Base-by-base conservation (phyloP, 2,888 invertebrate species). In the Homarus gammarus region DNA sequence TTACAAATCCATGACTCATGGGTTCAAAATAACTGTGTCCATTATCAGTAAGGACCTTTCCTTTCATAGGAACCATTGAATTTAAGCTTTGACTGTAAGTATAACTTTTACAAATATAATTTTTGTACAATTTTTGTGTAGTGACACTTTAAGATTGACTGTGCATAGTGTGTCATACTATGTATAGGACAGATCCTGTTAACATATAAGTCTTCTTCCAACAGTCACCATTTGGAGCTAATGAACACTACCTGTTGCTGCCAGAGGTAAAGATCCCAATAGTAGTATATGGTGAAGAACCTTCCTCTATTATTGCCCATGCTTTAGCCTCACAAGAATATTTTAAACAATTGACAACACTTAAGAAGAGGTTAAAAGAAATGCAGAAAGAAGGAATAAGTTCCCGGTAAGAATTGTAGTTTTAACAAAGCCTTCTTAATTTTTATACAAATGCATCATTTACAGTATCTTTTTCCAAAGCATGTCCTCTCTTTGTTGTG, bases 271-370 rank as follows among this genome's bases (percentile, higher is more conserved):
- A 78, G 18, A 85, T 91, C 49, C 91, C 91, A 12, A 84, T 91
- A 8, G 88, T 91, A 18, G 90, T 98, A 0, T 96, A 96, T 92
- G 97, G 97, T 93, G 95, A 95, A 68, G 97, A 98, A 93, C 96
- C 96, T 0, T 97, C 97, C 92, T 97, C 97, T 0, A 96, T 98
- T 83, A 97, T 98, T 90, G 97, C 98, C 0, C 97, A 97, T 93
- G 96, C 97, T 0, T 94, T 98, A 36, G 96, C 96, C 89, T 96
- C 96, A 0, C 94, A 94, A 22, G 96, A 97, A 84, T 97, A 97
- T 93, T 96, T 96, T 92, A 95, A 95, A 81, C 94, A 95, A 0
- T 93, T 96, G n/a, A 95, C 95, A 27, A 95, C 95, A n/a, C 88
- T 93, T 22, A 92, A 92, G 87, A 89, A 91, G 68, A 91, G 92